Percentiles rank a stretch among this genome's conserved stretches.
Conservation (phyloP, 2,797 vertebrate species). For the Cossypha heuglini region DNA sequence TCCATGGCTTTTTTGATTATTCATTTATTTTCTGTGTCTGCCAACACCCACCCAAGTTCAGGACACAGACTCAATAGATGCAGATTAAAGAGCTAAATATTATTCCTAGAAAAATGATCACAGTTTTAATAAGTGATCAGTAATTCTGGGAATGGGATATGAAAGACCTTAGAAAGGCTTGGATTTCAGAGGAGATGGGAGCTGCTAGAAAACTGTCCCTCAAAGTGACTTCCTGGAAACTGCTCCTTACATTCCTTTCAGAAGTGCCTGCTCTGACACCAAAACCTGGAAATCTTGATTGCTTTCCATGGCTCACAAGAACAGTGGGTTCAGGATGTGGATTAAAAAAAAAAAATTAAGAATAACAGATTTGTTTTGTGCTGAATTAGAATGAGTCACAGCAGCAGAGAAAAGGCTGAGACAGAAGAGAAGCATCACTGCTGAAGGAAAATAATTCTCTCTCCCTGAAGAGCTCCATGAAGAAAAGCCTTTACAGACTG, state of each 20-base stretch:
- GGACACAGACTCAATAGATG: neutral
- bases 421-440: neutral
- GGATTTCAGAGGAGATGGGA: neutral
- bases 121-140: neutral
- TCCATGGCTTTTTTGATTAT: neutral
- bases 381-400: neutral
- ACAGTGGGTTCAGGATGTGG: neutral
- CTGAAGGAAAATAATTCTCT: neutral
- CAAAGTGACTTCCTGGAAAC: neutral
- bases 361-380: neutral
- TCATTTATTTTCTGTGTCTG: neutral
- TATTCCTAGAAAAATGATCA: neutral
- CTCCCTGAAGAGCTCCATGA: neutral
- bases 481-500: neutral
- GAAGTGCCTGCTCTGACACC: neutral
- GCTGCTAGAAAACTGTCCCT: neutral
- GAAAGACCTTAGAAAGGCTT: neutral
- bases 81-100: neutral
- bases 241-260: neutral
- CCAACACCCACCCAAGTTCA: neutral
- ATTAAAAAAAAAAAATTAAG: neutral
- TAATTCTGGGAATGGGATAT: neutral
- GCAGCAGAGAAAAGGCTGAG: neutral
- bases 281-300: neutral
- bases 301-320: neutral